Conservation (phyloP, 2,797 vertebrate genomes). For the Pipistrellus pipistrellus region DNA sequence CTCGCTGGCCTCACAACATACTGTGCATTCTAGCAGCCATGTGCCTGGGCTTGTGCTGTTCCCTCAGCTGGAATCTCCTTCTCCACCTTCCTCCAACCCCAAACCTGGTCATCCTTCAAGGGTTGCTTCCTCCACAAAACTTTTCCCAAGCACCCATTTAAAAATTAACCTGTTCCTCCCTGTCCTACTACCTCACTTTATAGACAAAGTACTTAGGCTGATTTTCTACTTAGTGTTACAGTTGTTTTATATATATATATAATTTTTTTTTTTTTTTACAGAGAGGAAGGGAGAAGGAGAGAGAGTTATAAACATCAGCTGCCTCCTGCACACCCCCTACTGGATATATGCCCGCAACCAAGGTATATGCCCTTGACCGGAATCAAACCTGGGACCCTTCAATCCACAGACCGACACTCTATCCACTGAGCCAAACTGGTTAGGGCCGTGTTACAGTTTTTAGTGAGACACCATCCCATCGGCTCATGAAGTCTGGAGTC, state of each 20-base stretch:
- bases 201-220: neutral
- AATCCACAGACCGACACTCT: no score
- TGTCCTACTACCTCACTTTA: neutral
- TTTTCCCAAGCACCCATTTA: neutral
- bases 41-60: no score
- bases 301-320: no score
- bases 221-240: neutral
- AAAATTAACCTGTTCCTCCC: neutral
- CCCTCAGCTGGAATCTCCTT: neutral
- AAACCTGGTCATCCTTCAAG: neutral
- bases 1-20: rapidly evolving
- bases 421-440: no score
- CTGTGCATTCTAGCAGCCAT: rapidly evolving
- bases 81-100: neutral
- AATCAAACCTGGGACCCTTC: no score
- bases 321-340: no score
- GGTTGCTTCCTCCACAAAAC: neutral
- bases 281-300: no score
- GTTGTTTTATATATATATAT: neutral
- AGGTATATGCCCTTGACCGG: no score
- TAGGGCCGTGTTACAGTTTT: neutral
- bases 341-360: no score
- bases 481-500: neutral
- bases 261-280: no score
- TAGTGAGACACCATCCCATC: neutral